Conservation (phyloP, 2,113 vertebrate species). For the Cyanistes caeruleus region DNA sequence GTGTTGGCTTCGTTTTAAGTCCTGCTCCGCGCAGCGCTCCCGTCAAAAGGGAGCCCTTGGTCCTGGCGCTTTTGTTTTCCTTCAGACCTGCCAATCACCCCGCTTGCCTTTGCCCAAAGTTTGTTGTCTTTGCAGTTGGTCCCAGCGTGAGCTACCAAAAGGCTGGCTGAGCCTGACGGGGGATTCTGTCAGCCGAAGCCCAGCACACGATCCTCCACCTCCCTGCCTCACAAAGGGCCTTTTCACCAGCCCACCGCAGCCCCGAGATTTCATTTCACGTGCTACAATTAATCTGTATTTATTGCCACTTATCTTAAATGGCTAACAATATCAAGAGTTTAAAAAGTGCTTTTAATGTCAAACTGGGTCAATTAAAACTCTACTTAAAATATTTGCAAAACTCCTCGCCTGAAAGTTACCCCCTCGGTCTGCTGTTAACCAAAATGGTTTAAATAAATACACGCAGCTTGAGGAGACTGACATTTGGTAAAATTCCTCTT, state of each 20-base stretch:
- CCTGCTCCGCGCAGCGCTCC: fast-evolving
- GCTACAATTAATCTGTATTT: constrained; percentile 77
- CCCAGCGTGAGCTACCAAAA: constrained; percentile 70
- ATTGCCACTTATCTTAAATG: constrained; percentile 78
- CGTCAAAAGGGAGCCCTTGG: constrained; percentile 6
- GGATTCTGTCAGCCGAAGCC: constrained; percentile 69
- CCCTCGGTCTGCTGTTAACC: constrained; percentile 54
- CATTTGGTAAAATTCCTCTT: constrained; percentile 13
- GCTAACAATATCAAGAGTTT: constrained; percentile 75
- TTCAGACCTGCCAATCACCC: constrained; percentile 62
- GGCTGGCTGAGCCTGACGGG: constrained; percentile 51
- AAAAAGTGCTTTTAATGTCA: constrained; percentile 74
- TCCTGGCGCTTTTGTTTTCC: constrained; percentile 40
- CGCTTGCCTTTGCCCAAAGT: constrained; percentile 36
- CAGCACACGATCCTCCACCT: constrained; percentile 36
- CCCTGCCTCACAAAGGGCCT: constrained; percentile 66
- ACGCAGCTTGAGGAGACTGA: constrained; percentile 24
- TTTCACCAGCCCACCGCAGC: constrained; percentile 53
- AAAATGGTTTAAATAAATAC: constrained; percentile 65
- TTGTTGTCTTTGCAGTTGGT: constrained; percentile 75
- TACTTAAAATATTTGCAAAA: constrained; percentile 75
- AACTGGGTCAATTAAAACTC: constrained; percentile 74
- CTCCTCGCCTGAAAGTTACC: constrained; percentile 51
- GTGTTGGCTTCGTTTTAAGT: neutral
- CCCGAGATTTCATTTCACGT: constrained; percentile 52